These are phyloP conservation scores for Nesogale talazaci DNA, from an alignment of 2,113 vertebrate genomes.

Conservation along the genomic window DNA sequence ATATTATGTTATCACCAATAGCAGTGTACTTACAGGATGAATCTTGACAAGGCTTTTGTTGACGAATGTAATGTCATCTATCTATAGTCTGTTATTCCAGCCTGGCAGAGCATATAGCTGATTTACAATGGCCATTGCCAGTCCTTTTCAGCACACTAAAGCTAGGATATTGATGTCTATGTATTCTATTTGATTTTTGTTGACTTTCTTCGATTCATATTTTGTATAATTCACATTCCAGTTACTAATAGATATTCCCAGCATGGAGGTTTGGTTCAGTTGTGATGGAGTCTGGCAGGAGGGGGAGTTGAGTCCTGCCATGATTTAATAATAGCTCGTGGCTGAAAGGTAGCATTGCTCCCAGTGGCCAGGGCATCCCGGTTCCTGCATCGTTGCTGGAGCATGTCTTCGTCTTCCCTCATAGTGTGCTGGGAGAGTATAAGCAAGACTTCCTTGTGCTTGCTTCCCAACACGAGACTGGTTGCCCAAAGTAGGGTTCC, in stretches of 20 bases:
- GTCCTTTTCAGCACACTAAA: neutral
- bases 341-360: neutral
- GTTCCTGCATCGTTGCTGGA: neutral
- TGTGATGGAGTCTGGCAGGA: neutral
- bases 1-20: neutral
- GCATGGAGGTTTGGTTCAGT: neutral
- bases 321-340: too few species aligned
- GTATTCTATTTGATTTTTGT: neutral
- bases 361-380: rapidly evolving
- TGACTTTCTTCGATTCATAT: neutral
- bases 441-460: neutral
- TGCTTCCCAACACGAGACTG: neutral
- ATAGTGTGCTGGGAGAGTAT: neutral
- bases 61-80: neutral
- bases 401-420: too few species aligned
- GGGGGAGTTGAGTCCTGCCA: neutral
- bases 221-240: neutral
- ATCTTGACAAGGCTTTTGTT: neutral
- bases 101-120: neutral
- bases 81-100: neutral
- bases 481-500: neutral
- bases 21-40: neutral
- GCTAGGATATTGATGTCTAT: neutral
- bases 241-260: neutral
- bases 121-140: neutral